Percentiles rank a stretch among this genome's conserved stretches.
Conservation (phyloP, 2,888 invertebrate genomes). For the Pyrgus malvae region DNA sequence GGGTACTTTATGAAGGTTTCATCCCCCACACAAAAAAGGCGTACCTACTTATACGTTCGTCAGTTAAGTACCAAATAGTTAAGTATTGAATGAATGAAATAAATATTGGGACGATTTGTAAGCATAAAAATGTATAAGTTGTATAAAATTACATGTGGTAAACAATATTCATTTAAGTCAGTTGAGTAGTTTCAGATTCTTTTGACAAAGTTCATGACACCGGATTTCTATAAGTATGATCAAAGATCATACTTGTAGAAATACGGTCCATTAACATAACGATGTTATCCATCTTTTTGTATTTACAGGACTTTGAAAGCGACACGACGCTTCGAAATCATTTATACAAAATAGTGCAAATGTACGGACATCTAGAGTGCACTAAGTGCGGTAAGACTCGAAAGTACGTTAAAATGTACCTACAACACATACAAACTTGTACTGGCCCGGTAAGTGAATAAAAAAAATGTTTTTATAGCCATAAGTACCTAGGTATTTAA, state of each 20-base stretch:
- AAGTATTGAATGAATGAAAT: too few relatives aligned
- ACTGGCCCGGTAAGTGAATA: constrained; percentile 14
- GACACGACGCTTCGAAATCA: constrained; percentile 18
- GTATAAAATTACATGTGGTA: too few relatives aligned
- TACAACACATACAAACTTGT: constrained; percentile 36
- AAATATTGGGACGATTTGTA: too few relatives aligned
- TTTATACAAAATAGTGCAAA: neutral
- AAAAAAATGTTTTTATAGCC: neutral
- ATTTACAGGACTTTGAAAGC: constrained; percentile 31
- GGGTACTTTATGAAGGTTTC: too few relatives aligned
- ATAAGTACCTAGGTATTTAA: neutral
- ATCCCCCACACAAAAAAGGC: too few relatives aligned
- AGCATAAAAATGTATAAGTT: too few relatives aligned
- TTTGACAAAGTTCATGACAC: too few relatives aligned
- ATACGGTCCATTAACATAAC: neutral
- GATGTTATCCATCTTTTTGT: neutral
- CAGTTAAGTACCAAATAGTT: too few relatives aligned
- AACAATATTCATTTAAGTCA: too few relatives aligned
- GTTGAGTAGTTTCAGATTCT: too few relatives aligned
- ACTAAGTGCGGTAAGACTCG: constrained; percentile 34
- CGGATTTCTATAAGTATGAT: neutral
- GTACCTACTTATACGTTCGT: too few relatives aligned
- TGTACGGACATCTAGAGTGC: constrained; percentile 32
- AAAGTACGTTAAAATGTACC: constrained; percentile 35
- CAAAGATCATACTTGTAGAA: neutral